Conservation (phyloP, 2,797 vertebrate genomes). For the Chaenodraco wilsoni region DNA sequence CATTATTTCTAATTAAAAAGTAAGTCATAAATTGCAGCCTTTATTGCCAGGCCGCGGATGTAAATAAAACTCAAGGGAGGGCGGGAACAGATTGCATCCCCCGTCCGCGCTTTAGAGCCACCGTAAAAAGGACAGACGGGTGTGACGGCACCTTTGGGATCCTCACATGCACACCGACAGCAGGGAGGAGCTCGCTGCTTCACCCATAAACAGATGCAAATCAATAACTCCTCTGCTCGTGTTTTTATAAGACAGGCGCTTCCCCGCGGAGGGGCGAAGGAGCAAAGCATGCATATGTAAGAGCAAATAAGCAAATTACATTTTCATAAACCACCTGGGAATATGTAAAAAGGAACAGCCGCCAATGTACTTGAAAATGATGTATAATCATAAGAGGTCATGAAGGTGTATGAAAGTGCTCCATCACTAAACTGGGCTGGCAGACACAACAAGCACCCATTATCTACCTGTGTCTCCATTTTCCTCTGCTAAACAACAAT, state of each 20-base stretch:
- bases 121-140: slow-evolving; percentile 67
- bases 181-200: slow-evolving; percentile 36
- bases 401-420: slow-evolving; percentile 49
- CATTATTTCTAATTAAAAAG: slow-evolving; percentile 96
- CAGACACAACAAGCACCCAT: slow-evolving; percentile 41
- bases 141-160: slow-evolving; percentile 68
- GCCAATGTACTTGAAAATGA: slow-evolving; percentile 60
- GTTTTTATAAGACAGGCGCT: slow-evolving; percentile 60
- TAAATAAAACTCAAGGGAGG: slow-evolving; percentile 88
- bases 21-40: slow-evolving; percentile 87
- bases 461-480: slow-evolving; percentile 56
- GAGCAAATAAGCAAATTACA: slow-evolving; percentile 61
- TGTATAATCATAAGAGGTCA: slow-evolving; percentile 65
- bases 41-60: slow-evolving; percentile 81
- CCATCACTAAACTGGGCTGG: slow-evolving; percentile 37
- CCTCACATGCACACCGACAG: slow-evolving; percentile 32
- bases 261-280: slow-evolving; percentile 25
- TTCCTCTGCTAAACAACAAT: slow-evolving; percentile 63
- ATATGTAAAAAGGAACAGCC: slow-evolving; percentile 42
- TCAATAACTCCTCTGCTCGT: slow-evolving; percentile 67
- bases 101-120: slow-evolving; percentile 66
- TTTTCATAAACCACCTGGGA: slow-evolving; percentile 58
- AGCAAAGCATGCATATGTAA: slow-evolving; percentile 41
- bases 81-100: slow-evolving; percentile 76
- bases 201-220: slow-evolving; percentile 72